Evolutionary conservation across 2,113 vertebrate genomes (phyloP), one percentile per base, ranked within the genome.

Genomic region (Bubo scandiacus): DNA sequence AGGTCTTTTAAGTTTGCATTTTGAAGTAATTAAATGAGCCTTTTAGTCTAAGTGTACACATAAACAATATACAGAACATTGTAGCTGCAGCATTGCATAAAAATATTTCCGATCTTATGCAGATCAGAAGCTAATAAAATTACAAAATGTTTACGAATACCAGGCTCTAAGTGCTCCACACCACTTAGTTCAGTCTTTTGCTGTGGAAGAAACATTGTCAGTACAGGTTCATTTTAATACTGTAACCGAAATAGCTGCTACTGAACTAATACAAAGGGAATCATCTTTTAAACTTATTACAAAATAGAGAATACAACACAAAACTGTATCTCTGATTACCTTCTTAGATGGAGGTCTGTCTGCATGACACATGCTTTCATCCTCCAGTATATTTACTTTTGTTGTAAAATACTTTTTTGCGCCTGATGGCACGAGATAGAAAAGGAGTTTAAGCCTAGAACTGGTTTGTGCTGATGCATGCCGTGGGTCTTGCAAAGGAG

Each of bases 291-390:
- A 70, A 40, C 0, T 0, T 32, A 4, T 61, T 38, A 27, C n/a
- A 21, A 72, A 91, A 55, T 21, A 29, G n/a, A 34, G 30, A 82
- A 21, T 51, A 12, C 54, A 81, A 15, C 20, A 40, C 3, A 6
- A 61, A 49, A 49, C 34, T 30, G 14, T 78, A 11, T 36, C 58
- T 80, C 43, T 5, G 9, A 54, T 59, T 67, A 5, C 38, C 6
- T 52, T 29, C 51, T 58, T 66, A 75, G 61, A 15, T 21, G 40
- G 34, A 55, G 15, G 15, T 70, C 25, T 92, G 59, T 27, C 67
- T 0, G 0, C 1, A 2, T n/a, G 32, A 36, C 38, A 18, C 9
- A 2, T 43, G 6, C n/a, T 67, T 88, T 43, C 11, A 38, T 67
- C 52, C 45, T 77, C 11, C 21, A 18, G 12, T 20, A 3, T n/a